Base-by-base conservation (phyloP, 2,797 vertebrate species). In the Sebastes cheni region DNA sequence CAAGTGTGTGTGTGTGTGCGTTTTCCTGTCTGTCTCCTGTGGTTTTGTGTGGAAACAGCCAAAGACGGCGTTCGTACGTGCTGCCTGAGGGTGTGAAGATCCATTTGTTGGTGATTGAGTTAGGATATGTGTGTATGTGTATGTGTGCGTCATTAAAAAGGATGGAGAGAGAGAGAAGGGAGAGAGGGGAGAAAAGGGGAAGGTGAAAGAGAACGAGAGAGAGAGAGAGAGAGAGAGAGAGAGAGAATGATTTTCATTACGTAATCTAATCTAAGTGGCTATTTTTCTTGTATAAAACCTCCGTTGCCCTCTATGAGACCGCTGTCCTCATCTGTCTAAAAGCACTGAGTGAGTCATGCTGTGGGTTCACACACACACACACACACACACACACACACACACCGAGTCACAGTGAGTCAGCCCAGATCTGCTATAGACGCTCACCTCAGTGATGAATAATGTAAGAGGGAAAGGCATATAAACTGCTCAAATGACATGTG, bases 391-490 rank as follows among this genome's bases (percentile, higher is more conserved):
- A 73, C 75, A 75, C 81, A 69, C 73, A 81, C 78, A 86, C 75
- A 82, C 76, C 65, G 77, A 89, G 91, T 91, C 91, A 92, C 72
- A 86, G 89, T 95, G 95, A 96, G 90, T 96, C 95, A 96, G 94
- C 94, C 86, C 80, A 91, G 92, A 92, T 93, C 93, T 79, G 81
- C 84, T 72, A 84, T 85, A 91, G 89, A 92, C 72, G 73, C 90
- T 91, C 90, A 93, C 91, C 92, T 95, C 90, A 88, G 11, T 86
- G 56, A 95, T 96, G 87, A 95, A 96, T 95, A 94, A 95, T 96
- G 94, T 18, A 95, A 82, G 6, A 91, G 90, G 77, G 14, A 82
- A 76, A 77, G 82, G 72, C 90, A 87, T 83, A 91, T 86, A 93
- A 94, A 90, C 73, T 79, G 80, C 90, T 95, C 89, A 82, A 79